These are phyloP conservation scores for Gortyna flavago DNA, from an alignment of 2,888 invertebrate genomes.

Conservation along the genomic window DNA sequence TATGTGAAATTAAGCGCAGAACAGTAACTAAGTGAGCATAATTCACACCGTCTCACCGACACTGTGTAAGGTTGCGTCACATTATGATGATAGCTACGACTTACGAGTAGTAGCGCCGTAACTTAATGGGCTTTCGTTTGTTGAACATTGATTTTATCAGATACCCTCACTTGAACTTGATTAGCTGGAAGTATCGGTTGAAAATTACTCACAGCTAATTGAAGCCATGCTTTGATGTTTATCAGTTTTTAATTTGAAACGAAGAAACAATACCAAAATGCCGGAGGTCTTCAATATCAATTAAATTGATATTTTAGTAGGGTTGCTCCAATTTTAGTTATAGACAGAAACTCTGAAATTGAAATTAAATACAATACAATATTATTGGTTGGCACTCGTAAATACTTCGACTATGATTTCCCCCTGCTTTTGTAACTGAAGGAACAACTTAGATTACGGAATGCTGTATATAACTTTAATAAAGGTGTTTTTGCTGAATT, in stretches of 20 bases:
- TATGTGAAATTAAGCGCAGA: conserved; percentile 85
- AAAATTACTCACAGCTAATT: conserved; percentile 35
- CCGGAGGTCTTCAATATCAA: conserved; percentile 36
- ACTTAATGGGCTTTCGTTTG: conserved; percentile 36
- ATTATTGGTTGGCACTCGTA: conserved; percentile 10
- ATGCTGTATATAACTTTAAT: not conserved
- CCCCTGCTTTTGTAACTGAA: not conserved
- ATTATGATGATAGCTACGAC: conserved; percentile 39
- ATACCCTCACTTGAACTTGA: conserved; percentile 30
- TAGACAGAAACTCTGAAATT: conserved; percentile 21
- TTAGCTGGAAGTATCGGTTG: conserved; percentile 35
- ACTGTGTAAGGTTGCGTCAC: conserved; percentile 49
- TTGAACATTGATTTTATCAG: conserved; percentile 41
- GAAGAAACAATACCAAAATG: conserved; percentile 34
- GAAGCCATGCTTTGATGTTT: conserved; percentile 26
- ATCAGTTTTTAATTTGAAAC: conserved; percentile 51
- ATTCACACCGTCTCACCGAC: conserved; percentile 77
- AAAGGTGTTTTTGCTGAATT: too few species aligned
- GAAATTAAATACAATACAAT: conserved; percentile 20
- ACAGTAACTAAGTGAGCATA: conserved; percentile 83
- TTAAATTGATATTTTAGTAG: conserved; percentile 35
- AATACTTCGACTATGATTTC: conserved; percentile 8
- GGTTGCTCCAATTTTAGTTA: conserved; percentile 23
- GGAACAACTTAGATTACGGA: not conserved
- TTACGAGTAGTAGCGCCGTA: conserved; percentile 12